These are phyloP conservation scores for Phyllostomus discolor DNA, from an alignment of 2,113 vertebrate genomes.

Conservation along the genomic window DNA sequence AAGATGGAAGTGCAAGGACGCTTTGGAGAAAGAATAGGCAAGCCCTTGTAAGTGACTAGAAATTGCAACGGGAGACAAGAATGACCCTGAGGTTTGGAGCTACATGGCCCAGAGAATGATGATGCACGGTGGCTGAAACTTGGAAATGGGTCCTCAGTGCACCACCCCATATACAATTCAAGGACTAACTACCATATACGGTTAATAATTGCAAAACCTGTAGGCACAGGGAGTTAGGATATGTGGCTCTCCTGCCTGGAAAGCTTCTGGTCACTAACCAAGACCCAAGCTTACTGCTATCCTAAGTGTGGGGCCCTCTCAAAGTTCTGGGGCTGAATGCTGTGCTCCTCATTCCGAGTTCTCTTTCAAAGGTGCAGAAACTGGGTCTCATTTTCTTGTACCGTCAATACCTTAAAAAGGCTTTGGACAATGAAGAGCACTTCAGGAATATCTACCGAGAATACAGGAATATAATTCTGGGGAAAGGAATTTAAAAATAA, in stretches of 20 bases:
- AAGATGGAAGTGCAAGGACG: background rate
- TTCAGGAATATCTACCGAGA: background rate
- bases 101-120: background rate
- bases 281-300: background rate
- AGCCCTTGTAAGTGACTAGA: background rate
- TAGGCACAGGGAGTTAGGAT: background rate
- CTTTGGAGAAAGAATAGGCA: background rate
- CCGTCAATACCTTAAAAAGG: background rate
- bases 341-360: background rate
- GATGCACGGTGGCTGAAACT: background rate
- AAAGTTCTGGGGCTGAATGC: background rate
- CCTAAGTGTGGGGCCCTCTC: background rate
- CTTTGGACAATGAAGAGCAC: background rate
- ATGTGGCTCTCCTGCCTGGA: background rate
- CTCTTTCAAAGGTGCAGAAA: background rate
- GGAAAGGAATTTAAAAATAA: background rate
- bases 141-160: background rate
- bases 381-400: background rate
- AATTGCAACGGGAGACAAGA: background rate
- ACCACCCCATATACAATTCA: background rate
- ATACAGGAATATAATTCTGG: background rate
- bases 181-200: background rate
- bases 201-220: background rate
- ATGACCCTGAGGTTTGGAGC: background rate
- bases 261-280: background rate